phyloP scores from a whole-genome alignment of 2,797 vertebrate genomes.

The Sylvilagus floridanus region DNA sequence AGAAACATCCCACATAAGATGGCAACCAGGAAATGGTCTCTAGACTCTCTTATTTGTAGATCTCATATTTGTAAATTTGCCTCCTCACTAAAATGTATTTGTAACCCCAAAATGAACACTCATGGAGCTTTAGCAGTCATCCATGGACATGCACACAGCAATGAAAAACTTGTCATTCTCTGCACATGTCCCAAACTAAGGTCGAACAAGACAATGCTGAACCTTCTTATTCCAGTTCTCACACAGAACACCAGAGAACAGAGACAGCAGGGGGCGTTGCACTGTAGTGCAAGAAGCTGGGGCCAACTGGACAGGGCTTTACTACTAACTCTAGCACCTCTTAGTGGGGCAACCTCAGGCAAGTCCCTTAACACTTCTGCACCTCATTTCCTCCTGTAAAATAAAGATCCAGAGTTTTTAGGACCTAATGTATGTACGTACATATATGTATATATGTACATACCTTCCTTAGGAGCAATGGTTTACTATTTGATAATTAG shows the following conservation, averaged over 20 bases:
- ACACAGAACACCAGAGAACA: neutral
- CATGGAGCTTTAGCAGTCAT: neutral
- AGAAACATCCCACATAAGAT: neutral
- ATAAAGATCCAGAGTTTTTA: conserved; percentile 34
- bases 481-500: conserved; percentile 26
- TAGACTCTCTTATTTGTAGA: conserved; percentile 4
- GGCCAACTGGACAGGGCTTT: neutral
- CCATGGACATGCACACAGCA: neutral
- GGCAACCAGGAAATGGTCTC: neutral
- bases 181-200: neutral
- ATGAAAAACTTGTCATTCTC: neutral
- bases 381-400: conserved; percentile 57
- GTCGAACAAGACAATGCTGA: neutral
- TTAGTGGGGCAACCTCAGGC: neutral
- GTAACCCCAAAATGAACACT: conserved; percentile 41
- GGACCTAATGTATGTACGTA: neutral
- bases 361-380: conserved; percentile 40
- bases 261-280: conserved; percentile 54
- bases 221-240: neutral
- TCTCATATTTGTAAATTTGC: neutral
- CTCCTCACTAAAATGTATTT: conserved; percentile 54
- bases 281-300: neutral
- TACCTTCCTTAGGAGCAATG: neutral
- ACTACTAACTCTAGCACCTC: neutral
- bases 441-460: neutral